A percentile compares a stretch with the other conserved stretches of the same genome.
Evolutionary conservation across 2,113 vertebrate genomes (phyloP).

Genomic region (Lipotes vexillifer): DNA sequence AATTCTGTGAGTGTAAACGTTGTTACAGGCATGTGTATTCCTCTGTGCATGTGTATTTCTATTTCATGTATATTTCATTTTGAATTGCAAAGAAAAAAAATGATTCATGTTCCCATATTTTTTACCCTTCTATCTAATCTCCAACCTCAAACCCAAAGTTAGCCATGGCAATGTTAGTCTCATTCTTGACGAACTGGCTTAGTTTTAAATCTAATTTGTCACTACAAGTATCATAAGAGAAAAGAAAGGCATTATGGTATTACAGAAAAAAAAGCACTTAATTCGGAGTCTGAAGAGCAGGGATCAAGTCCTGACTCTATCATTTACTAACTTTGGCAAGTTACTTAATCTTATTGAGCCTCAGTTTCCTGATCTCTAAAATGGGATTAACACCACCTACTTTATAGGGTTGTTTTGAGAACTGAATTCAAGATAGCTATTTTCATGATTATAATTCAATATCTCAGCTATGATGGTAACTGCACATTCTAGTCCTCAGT

Average conservation of each 20-base stretch:
- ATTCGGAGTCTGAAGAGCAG: not conserved
- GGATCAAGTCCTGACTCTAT: not conserved
- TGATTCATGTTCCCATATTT: not conserved
- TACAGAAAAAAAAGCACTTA: not conserved
- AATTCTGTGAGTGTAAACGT: not conserved
- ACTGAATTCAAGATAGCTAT: not conserved
- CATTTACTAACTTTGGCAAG: slow-evolving; percentile 36
- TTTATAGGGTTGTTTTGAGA: slow-evolving; percentile 14
- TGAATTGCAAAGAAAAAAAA: not conserved
- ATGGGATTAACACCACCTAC: not conserved
- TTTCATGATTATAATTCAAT: not conserved
- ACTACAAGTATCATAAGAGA: not conserved
- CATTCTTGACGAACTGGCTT: not conserved
- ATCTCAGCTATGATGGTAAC: not conserved
- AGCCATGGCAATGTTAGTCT: not conserved
- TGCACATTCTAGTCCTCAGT: not conserved
- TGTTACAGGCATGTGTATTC: not conserved
- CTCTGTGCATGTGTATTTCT: not conserved
- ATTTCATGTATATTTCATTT: not conserved
- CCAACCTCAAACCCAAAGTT: not conserved
- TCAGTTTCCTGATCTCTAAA: slow-evolving; percentile 36
- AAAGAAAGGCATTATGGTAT: not conserved
- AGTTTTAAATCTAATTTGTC: not conserved
- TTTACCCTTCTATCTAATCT: not conserved
- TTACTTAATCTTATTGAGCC: not conserved